Conservation (phyloP, 2,113 vertebrate genomes). For the Trochalopteron elliotii region DNA sequence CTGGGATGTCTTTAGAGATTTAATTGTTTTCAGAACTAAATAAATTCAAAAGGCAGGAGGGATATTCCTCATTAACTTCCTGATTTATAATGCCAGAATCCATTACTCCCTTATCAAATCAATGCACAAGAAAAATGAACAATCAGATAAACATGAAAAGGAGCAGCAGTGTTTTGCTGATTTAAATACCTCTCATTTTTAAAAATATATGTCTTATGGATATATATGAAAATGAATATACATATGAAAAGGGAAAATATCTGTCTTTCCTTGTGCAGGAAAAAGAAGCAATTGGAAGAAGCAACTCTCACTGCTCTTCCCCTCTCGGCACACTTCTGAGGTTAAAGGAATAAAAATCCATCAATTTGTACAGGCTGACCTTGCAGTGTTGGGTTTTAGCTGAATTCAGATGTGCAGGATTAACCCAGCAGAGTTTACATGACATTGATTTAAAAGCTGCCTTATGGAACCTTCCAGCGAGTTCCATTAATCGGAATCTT, state of each 20-base stretch:
- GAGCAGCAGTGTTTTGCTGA: neutral
- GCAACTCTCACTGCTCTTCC: constrained; percentile 18
- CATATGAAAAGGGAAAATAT: neutral
- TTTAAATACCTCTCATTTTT: neutral
- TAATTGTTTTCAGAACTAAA: neutral
- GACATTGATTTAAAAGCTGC: constrained; percentile 55
- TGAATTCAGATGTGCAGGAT: constrained; percentile 59
- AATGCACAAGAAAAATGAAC: neutral
- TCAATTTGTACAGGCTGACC: constrained; percentile 47
- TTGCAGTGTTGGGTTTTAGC: neutral
- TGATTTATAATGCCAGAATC: neutral
- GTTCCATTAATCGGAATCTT: constrained; percentile 49
- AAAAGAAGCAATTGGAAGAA: constrained; percentile 42
- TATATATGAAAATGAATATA: too few species aligned
- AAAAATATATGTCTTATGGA: neutral
- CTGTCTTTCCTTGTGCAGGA: neutral
- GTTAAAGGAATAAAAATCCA: constrained; percentile 64
- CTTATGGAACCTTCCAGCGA: constrained; percentile 17
- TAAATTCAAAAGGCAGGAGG: neutral
- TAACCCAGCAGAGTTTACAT: constrained; percentile 32
- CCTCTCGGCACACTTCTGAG: constrained; percentile 52
- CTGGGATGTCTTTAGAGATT: neutral
- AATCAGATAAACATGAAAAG: neutral
- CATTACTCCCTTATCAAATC: neutral
- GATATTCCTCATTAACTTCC: neutral